Conservation (phyloP, 2,888 invertebrate species). For the Phyllotreta striolata region DNA sequence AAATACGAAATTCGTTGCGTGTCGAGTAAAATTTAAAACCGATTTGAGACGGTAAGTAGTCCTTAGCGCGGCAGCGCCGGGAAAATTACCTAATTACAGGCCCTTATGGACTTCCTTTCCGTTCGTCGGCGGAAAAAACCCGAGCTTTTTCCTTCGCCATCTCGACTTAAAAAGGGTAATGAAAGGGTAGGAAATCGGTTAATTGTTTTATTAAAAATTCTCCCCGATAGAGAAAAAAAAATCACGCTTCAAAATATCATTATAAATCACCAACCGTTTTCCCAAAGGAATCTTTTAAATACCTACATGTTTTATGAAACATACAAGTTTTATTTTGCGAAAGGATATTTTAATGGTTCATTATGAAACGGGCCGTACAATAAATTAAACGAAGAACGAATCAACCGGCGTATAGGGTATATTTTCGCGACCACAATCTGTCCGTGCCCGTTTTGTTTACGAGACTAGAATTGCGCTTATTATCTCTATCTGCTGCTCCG, state of each 20-base stretch:
- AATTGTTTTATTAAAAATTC: conserved; percentile 18
- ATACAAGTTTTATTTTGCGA: too few species aligned
- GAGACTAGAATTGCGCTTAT: conserved; percentile 35
- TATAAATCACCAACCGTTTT: too few species aligned
- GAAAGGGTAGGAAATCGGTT: conserved; percentile 16
- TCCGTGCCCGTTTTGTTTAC: conserved; percentile 36
- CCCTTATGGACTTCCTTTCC: conserved; percentile 31
- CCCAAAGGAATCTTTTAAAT: too few species aligned
- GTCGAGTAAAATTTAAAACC: conserved; percentile 41
- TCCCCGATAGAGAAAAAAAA: too few species aligned
- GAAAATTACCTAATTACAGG: conserved; percentile 38
- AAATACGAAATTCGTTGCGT: conserved; percentile 30
- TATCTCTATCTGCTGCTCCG: conserved; percentile 37
- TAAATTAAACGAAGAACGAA: too few species aligned
- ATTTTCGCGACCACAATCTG: conserved; percentile 32
- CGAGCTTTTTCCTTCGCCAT: conserved; percentile 23
- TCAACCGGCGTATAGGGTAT: conserved; percentile 1
- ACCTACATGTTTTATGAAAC: too few species aligned
- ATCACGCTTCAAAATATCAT: too few species aligned
- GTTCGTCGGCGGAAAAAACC: conserved; percentile 19
- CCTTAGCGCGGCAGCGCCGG: conserved; percentile 22
- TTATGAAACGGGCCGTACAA: too few species aligned
- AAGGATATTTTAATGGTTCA: too few species aligned
- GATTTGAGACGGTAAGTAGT: conserved; percentile 30
- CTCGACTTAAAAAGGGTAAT: conserved; percentile 20